Conservation (phyloP, 1,140 invertebrate genomes). For the Colletes latitarsis region DNA sequence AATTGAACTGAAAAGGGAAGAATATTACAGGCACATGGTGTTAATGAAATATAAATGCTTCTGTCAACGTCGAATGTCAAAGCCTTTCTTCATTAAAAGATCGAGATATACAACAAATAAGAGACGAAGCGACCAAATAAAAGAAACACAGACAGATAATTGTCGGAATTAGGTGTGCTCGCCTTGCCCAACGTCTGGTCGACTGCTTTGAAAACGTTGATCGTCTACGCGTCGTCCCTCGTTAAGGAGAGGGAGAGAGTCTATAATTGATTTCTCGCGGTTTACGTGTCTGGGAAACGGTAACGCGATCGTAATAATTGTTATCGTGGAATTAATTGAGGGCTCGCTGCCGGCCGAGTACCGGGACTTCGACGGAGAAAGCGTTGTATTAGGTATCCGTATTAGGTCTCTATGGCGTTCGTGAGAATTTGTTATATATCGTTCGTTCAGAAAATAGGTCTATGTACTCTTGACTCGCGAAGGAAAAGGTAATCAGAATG, state of each 20-base stretch:
- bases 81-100: no score
- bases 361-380: conserved; percentile 26
- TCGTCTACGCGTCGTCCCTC: neutral
- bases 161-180: no score
- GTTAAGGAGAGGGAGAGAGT: neutral
- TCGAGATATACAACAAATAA: no score
- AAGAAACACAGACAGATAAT: no score
- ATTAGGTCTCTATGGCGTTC: conserved; percentile 6
- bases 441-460: conserved; percentile 27
- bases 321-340: conserved; percentile 23
- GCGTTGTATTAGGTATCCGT: conserved; percentile 8
- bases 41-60: no score
- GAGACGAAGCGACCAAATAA: no score
- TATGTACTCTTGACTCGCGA: neutral
- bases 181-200: no score
- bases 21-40: no score
- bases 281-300: neutral
- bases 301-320: conserved; percentile 28
- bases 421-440: conserved; percentile 44
- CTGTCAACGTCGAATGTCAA: no score
- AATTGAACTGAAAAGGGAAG: no score
- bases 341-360: neutral
- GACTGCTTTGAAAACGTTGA: neutral
- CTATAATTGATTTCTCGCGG: conserved; percentile 22
- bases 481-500: conserved; percentile 43